Evolutionary conservation across 2,888 invertebrate genomes (phyloP), one percentile per base, ranked within the genome.

Genomic region (Melitaea athalia): DNA sequence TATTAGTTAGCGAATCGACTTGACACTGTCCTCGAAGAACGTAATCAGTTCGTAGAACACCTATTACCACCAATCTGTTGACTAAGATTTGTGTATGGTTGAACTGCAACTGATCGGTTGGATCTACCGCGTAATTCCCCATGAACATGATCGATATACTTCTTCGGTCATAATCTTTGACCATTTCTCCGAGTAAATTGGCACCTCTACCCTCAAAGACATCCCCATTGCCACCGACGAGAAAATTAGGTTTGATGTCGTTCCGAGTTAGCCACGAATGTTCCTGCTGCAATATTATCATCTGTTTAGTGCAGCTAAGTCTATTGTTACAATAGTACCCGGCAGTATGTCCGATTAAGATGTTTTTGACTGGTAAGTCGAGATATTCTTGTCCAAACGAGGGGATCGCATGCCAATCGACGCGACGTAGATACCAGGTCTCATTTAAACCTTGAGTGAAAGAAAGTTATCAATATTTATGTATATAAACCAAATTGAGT

Each of bases 151-250:
- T 78, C 7, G 78, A 81, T 59, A 91, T 83, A 63, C 82, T 81
- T 57, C 74, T 83, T 0, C 57, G 49, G 67, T 91, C 91, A 83
- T 82, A 87, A 0, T 75, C 73, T 1, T 68, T 72, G 6, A 86
- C 80, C 87, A 90, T 86, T 0, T 80, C 87, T 0, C 86, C 85
- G 7, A 81, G 63, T 0, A 87, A 77, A 69, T 91, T 91, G 0
- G 87, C 87, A 1, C 91, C 91, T 74, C 87, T 77, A 0, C 91
- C 92, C 78, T 91, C 91, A 66, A 91, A 91, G 4, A 91, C 64
- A 1, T 81, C 73, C 4, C 91, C 91, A 6, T 85, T 81, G 2
- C 87, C 88, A 11, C 86, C 82, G 5, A 91, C 84, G 0, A 92
- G 81, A 66, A 82, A 92, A 70, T 92, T 92, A 0, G 91, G 87